Conservation (phyloP, 2,797 vertebrate species). For the Myiothlypis coronata region DNA sequence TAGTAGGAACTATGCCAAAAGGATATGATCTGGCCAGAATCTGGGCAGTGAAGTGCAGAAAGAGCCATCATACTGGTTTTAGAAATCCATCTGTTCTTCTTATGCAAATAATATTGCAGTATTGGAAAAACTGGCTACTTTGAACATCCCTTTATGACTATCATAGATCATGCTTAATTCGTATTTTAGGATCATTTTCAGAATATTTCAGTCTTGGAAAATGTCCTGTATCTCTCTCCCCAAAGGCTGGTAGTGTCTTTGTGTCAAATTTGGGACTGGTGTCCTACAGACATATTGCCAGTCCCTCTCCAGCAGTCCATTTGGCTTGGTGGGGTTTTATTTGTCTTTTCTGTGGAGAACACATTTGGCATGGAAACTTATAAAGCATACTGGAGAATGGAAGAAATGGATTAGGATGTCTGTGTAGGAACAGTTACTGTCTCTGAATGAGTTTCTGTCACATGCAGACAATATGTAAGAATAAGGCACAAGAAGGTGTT, state of each 20-base stretch:
- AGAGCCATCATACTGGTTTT: background rate
- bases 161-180: background rate
- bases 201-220: background rate
- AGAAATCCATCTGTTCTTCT: slow-evolving; percentile 13
- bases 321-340: background rate
- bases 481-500: background rate
- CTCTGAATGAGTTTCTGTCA: background rate
- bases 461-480: background rate
- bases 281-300: background rate
- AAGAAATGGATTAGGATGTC: background rate
- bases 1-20: background rate
- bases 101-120: background rate
- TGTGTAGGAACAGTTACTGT: background rate
- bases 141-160: background rate
- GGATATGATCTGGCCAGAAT: background rate
- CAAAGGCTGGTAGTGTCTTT: background rate
- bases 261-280: background rate
- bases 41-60: background rate
- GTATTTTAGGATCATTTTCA: background rate
- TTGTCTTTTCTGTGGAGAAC: background rate
- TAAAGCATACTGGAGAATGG: background rate
- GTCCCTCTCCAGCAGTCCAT: background rate
- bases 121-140: background rate
- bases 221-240: background rate
- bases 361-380: background rate